Conservation (phyloP, 1,140 invertebrate species). For the Brachionus sp. region DNA sequence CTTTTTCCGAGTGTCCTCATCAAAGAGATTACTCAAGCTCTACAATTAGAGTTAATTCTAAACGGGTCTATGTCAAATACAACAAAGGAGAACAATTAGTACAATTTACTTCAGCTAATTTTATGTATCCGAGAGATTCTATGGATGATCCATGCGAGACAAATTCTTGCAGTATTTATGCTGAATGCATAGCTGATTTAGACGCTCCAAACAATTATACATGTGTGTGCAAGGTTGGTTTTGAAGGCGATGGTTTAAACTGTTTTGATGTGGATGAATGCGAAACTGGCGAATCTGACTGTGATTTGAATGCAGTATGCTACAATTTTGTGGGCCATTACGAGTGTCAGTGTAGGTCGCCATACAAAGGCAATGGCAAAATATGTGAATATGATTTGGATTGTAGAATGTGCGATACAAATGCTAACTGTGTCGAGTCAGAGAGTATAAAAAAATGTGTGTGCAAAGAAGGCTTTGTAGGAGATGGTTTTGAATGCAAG, state of each 20-base stretch:
- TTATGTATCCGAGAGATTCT: constrained; percentile 15
- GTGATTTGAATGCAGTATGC: constrained; percentile 40
- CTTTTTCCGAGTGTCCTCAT: constrained; percentile 38
- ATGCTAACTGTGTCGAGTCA: constrained; percentile 24
- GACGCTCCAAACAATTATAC: constrained; percentile 30
- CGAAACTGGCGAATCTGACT: constrained; percentile 26
- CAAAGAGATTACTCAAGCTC: neutral
- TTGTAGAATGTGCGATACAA: constrained; percentile 11
- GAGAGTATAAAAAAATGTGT: constrained; percentile 10
- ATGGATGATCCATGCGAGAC: constrained; percentile 34
- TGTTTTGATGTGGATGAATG: constrained; percentile 44
- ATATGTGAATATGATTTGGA: constrained; percentile 36
- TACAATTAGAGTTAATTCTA: constrained; percentile 11
- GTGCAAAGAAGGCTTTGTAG: constrained; percentile 40
- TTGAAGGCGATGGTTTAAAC: constrained; percentile 39
- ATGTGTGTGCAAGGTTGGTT: constrained; percentile 43
- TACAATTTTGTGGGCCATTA: constrained; percentile 41
- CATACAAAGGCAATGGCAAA: constrained; percentile 41
- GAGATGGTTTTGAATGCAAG: constrained; percentile 34
- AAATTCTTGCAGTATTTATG: constrained; percentile 34
- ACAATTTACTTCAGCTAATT: constrained; percentile 24
- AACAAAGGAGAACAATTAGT: constrained; percentile 19
- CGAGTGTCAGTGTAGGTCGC: constrained; percentile 29
- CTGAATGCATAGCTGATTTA: constrained; percentile 24
- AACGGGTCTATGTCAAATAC: constrained; percentile 28